Base-by-base conservation (phyloP, 2,797 vertebrate genomes). In the Pseudotriccus pelzelni region DNA sequence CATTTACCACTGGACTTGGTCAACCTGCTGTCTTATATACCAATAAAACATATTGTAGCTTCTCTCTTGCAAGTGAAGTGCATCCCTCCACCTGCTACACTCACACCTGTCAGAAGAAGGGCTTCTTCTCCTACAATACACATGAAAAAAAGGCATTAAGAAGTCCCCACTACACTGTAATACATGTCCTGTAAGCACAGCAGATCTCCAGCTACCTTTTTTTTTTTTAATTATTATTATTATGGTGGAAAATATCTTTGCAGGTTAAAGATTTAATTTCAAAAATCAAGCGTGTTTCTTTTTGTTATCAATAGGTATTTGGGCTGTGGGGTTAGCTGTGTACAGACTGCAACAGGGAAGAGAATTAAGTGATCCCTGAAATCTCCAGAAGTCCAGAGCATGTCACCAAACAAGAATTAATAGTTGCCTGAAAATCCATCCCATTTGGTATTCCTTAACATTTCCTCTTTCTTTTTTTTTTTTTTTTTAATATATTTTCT, bases 21-120 rank as follows among this genome's bases (percentile, higher is more conserved):
- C 12, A 66, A 7, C 60, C 34, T 24, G 0, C 24, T 39, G 49
- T 52, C 19, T 13, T 7, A 17, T 6, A 10, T 3, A 23, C 21
- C 69, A 32, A 0, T 3, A 4, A 34, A 34, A 17, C 6, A 10
- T 0, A 1, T 7, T 12, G 22, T 2, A 50, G 43, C 43, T 63
- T 34, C 14, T 9, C 63, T 34, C n/a, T 3, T 14, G 23, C 14
- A 3, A 6, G 12, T 7, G 72, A 13, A 20, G 19, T 2, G 18
- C 67, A 16, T 6, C 43, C 24, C 30, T 16, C 18, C 36, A 36
- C 14, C 43, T 32, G 9, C 8, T 39, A 36, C 49, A 5, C n/a
- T 43, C 28, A 6, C 14, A 27, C 15, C 50, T 11, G 16, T 19
- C 28, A 90, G 55, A 9, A 60, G 56, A 5, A 70, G n/a, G 36